phyloP scores from a whole-genome alignment of 2,113 vertebrate species.

The Protomyctophum bolini region DNA sequence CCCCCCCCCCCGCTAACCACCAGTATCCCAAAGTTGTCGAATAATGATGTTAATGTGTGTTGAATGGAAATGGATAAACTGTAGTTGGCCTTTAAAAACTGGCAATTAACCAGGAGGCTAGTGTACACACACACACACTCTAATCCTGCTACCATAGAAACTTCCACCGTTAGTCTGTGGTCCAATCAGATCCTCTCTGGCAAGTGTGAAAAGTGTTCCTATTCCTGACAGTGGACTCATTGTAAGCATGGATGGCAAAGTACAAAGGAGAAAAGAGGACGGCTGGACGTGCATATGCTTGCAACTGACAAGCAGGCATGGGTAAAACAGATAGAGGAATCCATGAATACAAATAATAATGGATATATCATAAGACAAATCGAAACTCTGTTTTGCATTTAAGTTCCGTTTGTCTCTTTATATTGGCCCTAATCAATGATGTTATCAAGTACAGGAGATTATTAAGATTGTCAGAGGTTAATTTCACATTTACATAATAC shows the following conservation, averaged over 20 bases:
- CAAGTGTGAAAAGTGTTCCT: conserved; percentile 39
- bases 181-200: conserved; percentile 48
- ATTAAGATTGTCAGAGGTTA: too few species aligned
- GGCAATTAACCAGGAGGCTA: not conserved
- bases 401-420: not conserved
- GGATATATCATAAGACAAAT: conserved; percentile 6
- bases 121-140: not conserved
- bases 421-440: not conserved
- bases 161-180: conserved; percentile 36
- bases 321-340: conserved; percentile 36
- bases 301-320: not conserved
- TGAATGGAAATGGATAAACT: too few species aligned
- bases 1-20: not conserved
- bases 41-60: not conserved
- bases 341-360: conserved; percentile 1
- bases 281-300: conserved; percentile 25
- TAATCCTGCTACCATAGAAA: conserved; percentile 45
- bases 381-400: conserved; percentile 10
- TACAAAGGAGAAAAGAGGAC: conserved; percentile 42
- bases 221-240: conserved; percentile 58
- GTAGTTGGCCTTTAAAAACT: too few species aligned
- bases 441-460: not conserved
- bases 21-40: not conserved
- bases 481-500: too few species aligned
- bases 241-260: conserved; percentile 59